Evolutionary conservation across 2,797 vertebrate species (phyloP).

Genomic region (Brachyrhaphis roseni): DNA sequence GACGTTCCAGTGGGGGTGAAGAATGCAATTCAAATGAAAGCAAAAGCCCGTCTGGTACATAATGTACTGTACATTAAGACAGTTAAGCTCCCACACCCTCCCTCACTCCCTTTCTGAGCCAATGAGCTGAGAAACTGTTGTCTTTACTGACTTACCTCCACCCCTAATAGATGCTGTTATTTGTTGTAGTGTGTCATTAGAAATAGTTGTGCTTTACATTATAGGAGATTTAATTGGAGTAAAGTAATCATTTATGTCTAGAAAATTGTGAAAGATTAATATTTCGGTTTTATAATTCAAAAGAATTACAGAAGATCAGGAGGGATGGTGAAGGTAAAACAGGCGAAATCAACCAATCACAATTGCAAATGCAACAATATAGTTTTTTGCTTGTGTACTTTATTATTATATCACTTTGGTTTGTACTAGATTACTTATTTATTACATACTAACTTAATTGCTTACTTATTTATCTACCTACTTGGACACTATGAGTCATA

Average conservation of each 20-base stretch:
- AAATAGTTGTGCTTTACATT: slow-evolving; percentile 8
- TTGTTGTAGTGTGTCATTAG: slow-evolving; percentile 5
- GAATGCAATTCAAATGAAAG: slow-evolving; percentile 62
- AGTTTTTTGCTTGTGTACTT: neutral
- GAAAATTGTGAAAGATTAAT: neutral
- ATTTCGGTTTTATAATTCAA: neutral
- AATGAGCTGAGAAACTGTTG: slow-evolving; percentile 9
- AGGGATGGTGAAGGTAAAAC: neutral
- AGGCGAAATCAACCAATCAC: neutral
- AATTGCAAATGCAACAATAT: neutral
- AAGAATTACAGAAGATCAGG: neutral
- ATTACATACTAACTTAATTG: neutral
- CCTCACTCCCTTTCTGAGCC: neutral
- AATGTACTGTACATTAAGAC: slow-evolving; percentile 50
- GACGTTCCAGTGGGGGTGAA: slow-evolving; percentile 60
- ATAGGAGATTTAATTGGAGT: neutral
- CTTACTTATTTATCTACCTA: neutral
- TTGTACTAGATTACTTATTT: neutral
- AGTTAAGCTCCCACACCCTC: slow-evolving; percentile 11
- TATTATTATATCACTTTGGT: neutral
- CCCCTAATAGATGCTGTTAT: neutral
- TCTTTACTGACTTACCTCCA: slow-evolving; percentile 14
- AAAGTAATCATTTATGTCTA: neutral
- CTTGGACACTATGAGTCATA: neutral
- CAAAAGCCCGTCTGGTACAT: slow-evolving; percentile 52